Evolutionary conservation across 1,140 invertebrate genomes (phyloP), one percentile per base, ranked within the genome.

Genomic region (Bombus haemorrhoidalis): DNA sequence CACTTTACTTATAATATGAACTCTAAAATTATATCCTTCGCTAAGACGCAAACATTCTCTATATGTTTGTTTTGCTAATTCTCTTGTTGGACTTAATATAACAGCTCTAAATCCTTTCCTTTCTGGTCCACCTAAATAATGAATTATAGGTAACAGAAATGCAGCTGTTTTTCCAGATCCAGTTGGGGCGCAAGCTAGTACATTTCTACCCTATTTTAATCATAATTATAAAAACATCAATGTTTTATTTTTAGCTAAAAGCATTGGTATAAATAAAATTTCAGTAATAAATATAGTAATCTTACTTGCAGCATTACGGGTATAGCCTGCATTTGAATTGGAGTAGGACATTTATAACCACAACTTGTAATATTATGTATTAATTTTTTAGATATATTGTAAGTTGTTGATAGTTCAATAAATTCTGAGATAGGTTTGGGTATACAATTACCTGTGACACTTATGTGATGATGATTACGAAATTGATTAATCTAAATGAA

Each of bases 291-390:
- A 32, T 74, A 43, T 43, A 73, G 71, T 78, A 57, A 74, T 74
- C 91, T 94, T 93, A 97, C 97, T 94, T 97, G 95, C 72, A 99
- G 93, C 97, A 99, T 97, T 64, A 98, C 96, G 28, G 99, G 98
- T 86, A 99, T 96, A 1, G 98, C 97, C 95, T 99, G 99, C 96
- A 98, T 98, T 95, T 99, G 99, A 91, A 99, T 98, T 0, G 98
- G 97, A 13, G 99, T 99, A 18, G 99, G 99, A 81, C 96, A 95
- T 2, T 93, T 92, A 92, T 99, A 99, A 1, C 97, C 97, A 92
- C 97, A 97, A 43, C 96, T 95, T 41, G 93, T 94, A 3, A 99
- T 95, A 93, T 98, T 99, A 64, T 97, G 93, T 25, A 98, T 93
- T 1, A 99, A 92, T 74, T 96, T 95, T 53, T 96, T 89, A 15